Percentiles rank a stretch among this genome's conserved stretches.
phyloP scores from a whole-genome alignment of 2,113 vertebrate species.

The Piaya cayana region DNA sequence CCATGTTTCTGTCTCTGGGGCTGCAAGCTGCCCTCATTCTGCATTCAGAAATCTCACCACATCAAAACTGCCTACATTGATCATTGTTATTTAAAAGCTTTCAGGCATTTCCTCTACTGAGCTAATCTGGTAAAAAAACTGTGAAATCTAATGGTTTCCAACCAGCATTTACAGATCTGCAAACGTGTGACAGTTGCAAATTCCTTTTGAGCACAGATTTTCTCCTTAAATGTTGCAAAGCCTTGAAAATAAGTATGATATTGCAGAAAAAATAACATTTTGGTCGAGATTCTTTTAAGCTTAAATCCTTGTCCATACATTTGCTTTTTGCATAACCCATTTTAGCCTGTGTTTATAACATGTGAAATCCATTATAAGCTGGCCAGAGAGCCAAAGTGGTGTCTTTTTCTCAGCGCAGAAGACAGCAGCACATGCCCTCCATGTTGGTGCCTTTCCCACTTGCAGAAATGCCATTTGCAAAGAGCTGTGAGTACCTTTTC shows the following conservation, averaged over 20 bases:
- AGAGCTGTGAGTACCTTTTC: background rate
- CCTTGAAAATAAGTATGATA: background rate
- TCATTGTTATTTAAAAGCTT: background rate
- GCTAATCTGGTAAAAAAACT: background rate
- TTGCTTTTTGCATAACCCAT: background rate
- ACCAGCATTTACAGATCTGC: background rate
- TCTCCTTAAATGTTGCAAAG: background rate
- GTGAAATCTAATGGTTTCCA: conserved; percentile 8
- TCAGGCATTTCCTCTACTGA: background rate
- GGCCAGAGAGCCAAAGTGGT: background rate
- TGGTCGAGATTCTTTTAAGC: background rate
- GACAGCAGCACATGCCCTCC: background rate
- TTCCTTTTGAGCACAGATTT: background rate
- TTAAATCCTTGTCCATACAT: background rate
- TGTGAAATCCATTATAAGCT: background rate
- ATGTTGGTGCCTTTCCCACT: accelerated
- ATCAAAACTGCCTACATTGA: background rate
- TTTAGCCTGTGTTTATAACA: background rate
- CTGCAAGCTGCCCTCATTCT: background rate
- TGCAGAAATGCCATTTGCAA: background rate
- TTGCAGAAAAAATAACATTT: background rate
- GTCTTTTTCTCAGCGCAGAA: background rate
- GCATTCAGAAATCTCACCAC: background rate
- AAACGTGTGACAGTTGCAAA: background rate
- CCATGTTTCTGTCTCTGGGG: background rate